A percentile compares a stretch with the other conserved stretches of the same genome.
These are phyloP conservation scores for Spodoptera frugiperda DNA, from an alignment of 1,140 invertebrate species.

Conservation along the genomic window DNA sequence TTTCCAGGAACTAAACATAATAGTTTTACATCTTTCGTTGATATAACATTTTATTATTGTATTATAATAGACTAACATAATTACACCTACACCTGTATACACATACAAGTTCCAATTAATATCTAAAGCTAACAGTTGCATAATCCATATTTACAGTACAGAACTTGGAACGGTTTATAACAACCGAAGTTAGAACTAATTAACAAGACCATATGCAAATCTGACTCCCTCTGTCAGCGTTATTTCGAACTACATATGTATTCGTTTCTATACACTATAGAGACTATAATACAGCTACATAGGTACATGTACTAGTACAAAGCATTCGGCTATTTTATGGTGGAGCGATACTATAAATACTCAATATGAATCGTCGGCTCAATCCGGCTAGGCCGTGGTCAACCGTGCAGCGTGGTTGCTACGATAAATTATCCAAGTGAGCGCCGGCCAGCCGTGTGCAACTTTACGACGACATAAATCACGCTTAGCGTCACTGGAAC, in stretches of 20 bases:
- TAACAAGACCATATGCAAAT: slow-evolving; percentile 18
- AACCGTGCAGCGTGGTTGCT: slow-evolving; percentile 67
- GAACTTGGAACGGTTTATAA: too few relatives aligned
- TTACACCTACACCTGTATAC: too few relatives aligned
- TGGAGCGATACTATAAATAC: slow-evolving; percentile 40
- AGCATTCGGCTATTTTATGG: slow-evolving; percentile 42
- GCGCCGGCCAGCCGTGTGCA: slow-evolving; percentile 78
- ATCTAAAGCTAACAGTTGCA: too few relatives aligned
- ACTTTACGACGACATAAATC: slow-evolving; percentile 82
- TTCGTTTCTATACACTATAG: neutral
- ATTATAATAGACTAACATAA: too few relatives aligned
- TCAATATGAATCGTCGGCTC: slow-evolving; percentile 67
- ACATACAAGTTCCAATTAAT: too few relatives aligned
- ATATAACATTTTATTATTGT: too few relatives aligned
- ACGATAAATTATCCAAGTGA: slow-evolving; percentile 84
- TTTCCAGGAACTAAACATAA: too few relatives aligned
- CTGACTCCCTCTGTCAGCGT: neutral
- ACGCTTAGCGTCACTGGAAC: slow-evolving; percentile 66
- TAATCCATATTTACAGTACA: too few relatives aligned
- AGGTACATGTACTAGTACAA: slow-evolving; percentile 3
- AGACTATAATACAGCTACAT: neutral
- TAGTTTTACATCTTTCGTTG: too few relatives aligned
- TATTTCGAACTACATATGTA: slow-evolving; percentile 14
- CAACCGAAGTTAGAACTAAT: neutral
- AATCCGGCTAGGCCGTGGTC: slow-evolving; percentile 74